phyloP scores from a whole-genome alignment of 2,797 vertebrate species.

The Sebastes matsubarae region DNA sequence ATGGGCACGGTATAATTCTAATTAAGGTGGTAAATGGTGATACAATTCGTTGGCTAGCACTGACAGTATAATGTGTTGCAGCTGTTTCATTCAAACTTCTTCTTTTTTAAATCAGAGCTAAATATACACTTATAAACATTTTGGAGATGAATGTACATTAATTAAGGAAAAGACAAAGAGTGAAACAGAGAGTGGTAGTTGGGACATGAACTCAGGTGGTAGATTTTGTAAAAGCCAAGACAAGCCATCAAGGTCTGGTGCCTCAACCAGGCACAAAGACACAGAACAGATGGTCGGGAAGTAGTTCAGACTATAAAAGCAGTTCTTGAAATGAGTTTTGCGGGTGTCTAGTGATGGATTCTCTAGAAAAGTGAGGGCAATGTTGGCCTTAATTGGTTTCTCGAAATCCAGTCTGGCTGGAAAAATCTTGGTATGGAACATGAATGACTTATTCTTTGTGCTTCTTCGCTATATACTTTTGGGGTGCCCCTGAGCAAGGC shows the following conservation, averaged over 20 bases:
- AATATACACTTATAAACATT: not conserved
- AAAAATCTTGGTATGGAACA: not conserved
- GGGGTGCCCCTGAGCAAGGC: not conserved
- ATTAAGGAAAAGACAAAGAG: not conserved
- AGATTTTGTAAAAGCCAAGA: not conserved
- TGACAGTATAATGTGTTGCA: not conserved
- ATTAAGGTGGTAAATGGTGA: not conserved
- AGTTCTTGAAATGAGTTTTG: slow-evolving; percentile 18
- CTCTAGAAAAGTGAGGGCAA: not conserved
- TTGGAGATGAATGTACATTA: not conserved
- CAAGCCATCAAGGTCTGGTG: not conserved
- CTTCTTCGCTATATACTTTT: not conserved
- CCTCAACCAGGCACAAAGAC: not conserved
- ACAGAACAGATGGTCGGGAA: slow-evolving; percentile 12
- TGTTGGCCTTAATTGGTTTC: slow-evolving; percentile 13
- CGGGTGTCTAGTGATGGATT: slow-evolving; percentile 13
- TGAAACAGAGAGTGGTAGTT: not conserved
- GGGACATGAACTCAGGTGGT: not conserved
- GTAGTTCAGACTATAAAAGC: slow-evolving; percentile 3
- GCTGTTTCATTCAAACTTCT: not conserved
- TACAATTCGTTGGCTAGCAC: not conserved
- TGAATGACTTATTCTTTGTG: not conserved
- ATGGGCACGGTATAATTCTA: not conserved
- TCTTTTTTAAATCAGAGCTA: not conserved
- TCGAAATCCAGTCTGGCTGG: not conserved